These are phyloP conservation scores for Noctua comes DNA, from an alignment of 2,888 invertebrate genomes.

Conservation along the genomic window DNA sequence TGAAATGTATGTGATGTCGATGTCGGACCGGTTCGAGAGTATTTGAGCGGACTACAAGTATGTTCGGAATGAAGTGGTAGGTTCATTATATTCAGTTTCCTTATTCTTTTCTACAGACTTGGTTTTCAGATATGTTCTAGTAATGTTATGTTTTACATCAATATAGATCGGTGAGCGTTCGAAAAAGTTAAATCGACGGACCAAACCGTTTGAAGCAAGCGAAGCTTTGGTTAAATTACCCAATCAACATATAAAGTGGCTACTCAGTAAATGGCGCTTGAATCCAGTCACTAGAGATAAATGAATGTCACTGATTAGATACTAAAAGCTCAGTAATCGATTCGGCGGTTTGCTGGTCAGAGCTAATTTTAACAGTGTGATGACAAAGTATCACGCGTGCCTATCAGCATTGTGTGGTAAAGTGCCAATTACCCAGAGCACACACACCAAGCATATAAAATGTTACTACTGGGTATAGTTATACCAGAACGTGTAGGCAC, in stretches of 20 bases:
- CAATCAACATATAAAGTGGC: conserved; percentile 86
- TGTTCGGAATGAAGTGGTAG: conserved; percentile 4
- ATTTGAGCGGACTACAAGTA: conserved; percentile 12
- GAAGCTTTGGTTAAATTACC: conserved; percentile 81
- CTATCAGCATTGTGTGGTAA: conserved; percentile 45
- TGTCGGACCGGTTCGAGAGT: neutral
- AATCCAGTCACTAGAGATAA: conserved; percentile 79
- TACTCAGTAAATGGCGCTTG: conserved; percentile 78
- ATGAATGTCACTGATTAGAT: conserved; percentile 80
- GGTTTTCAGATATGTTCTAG: conserved; percentile 14
- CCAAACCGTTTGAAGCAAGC: conserved; percentile 75
- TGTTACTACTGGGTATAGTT: conserved; percentile 31
- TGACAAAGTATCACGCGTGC: conserved; percentile 55
- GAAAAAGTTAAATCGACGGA: conserved; percentile 71
- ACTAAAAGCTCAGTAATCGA: conserved; percentile 73
- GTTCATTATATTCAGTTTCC: neutral
- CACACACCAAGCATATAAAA: conserved; percentile 40
- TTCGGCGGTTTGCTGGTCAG: conserved; percentile 69
- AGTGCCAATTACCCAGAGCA: conserved; percentile 40
- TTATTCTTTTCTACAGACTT: neutral
- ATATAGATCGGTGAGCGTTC: conserved; percentile 40
- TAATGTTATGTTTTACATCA: conserved; percentile 28
- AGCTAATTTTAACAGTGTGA: conserved; percentile 65
- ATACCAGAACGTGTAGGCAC: conserved; percentile 8
- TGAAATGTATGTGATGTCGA: conserved; percentile 14